These are phyloP conservation scores for Morpho achilles DNA, from an alignment of 2,888 invertebrate genomes.

Conservation along the genomic window DNA sequence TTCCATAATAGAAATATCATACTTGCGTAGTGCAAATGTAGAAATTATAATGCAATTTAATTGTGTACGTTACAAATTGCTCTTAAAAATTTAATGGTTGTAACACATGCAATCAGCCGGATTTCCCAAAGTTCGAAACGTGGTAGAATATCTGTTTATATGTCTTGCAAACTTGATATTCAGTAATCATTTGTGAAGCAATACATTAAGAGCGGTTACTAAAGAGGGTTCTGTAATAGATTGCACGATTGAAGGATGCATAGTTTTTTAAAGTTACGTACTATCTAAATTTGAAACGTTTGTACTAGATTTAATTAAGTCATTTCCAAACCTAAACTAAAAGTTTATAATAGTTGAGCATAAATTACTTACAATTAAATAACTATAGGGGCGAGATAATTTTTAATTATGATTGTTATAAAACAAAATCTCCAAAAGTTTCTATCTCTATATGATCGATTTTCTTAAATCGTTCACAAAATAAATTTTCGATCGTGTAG, in stretches of 20 bases:
- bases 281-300: too few relatives aligned
- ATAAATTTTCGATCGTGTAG: too few relatives aligned
- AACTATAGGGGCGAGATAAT: too few relatives aligned
- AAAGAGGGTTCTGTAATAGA: conserved; percentile 14
- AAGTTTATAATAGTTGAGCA: too few relatives aligned
- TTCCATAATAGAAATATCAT: too few relatives aligned
- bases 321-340: too few relatives aligned
- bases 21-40: not conserved
- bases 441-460: too few relatives aligned
- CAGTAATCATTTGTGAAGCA: conserved; percentile 9
- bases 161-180: conserved; percentile 13
- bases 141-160: conserved; percentile 2
- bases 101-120: conserved; percentile 8
- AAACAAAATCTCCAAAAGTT: too few relatives aligned
- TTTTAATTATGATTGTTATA: too few relatives aligned
- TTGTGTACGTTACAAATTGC: conserved; percentile 7
- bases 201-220: conserved; percentile 7
- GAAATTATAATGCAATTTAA: conserved; percentile 2
- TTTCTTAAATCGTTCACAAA: too few relatives aligned
- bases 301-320: too few relatives aligned
- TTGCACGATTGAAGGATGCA: conserved; percentile 11
- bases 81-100: conserved; percentile 1
- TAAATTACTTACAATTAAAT: too few relatives aligned
- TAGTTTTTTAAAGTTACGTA: not conserved
- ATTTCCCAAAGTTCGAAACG: conserved; percentile 9